phyloP scores from a whole-genome alignment of 2,113 vertebrate species.

The Sceloporus undulatus region DNA sequence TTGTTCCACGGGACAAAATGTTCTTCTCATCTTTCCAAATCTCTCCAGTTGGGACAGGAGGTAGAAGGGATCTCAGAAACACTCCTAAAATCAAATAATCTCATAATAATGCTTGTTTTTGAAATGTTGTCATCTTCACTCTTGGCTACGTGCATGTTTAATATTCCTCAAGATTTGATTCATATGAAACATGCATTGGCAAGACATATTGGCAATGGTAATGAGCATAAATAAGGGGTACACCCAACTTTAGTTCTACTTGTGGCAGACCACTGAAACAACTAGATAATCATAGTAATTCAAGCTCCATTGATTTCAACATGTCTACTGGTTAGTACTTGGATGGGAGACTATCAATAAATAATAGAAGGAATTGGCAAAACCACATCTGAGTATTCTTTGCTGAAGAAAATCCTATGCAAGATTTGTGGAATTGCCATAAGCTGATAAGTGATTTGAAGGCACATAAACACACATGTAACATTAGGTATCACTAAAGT shows the following conservation, averaged over 20 bases:
- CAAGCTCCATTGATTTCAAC: neutral
- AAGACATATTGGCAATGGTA: neutral
- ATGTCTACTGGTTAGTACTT: neutral
- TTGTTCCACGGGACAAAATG: neutral
- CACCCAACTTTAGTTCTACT: neutral
- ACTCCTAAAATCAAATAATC: neutral
- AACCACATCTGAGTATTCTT: too few species aligned
- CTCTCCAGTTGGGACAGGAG: neutral
- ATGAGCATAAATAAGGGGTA: neutral
- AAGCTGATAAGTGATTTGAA: too few species aligned
- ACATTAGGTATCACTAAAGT: too few species aligned
- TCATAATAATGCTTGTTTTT: neutral
- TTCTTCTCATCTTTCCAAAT: neutral
- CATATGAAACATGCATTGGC: neutral
- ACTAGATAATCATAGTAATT: neutral
- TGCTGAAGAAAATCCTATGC: too few species aligned
- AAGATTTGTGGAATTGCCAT: too few species aligned
- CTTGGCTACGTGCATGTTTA: neutral
- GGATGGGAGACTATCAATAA: too few species aligned
- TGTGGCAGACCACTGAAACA: neutral
- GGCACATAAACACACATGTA: too few species aligned
- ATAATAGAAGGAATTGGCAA: too few species aligned
- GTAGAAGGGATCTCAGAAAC: neutral
- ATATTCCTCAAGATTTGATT: neutral
- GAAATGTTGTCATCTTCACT: neutral